These are phyloP conservation scores for Tauraco hartlaubi DNA, from an alignment of 2,797 vertebrate genomes.

Conservation along the genomic window DNA sequence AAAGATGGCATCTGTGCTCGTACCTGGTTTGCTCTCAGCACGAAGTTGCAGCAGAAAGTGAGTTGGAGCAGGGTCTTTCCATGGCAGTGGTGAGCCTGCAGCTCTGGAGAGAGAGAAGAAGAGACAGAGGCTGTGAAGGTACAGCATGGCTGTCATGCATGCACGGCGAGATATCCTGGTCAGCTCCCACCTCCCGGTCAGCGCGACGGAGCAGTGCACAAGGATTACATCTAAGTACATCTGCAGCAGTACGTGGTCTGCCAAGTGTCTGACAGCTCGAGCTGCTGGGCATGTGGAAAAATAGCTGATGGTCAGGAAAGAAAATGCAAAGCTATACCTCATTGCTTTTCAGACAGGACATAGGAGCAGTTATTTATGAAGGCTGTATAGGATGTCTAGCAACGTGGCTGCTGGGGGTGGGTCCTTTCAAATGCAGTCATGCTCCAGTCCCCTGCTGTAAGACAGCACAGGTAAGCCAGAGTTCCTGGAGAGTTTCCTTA, in stretches of 20 bases:
- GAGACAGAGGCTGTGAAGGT: background rate
- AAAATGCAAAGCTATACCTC: background rate
- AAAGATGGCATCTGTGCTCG: background rate
- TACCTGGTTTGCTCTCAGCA: background rate
- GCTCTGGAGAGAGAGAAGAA: background rate
- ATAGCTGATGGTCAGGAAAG: background rate
- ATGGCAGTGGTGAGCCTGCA: background rate
- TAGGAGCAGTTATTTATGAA: background rate
- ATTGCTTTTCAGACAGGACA: background rate
- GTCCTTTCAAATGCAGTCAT: background rate
- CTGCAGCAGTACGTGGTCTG: background rate
- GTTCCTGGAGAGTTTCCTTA: background rate
- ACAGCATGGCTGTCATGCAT: accelerated
- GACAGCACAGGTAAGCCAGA: background rate
- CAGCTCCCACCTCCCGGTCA: background rate
- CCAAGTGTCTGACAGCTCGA: background rate
- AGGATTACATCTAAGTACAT: background rate
- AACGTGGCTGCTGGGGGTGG: background rate
- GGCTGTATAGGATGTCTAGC: background rate
- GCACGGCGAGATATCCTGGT: accelerated
- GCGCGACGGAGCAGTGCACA: accelerated
- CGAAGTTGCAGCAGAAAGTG: background rate
- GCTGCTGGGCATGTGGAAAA: background rate
- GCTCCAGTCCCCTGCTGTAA: background rate
- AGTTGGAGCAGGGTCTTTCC: background rate